Evolutionary conservation across 2,888 invertebrate species (phyloP).

Genomic region (Cheilosia impressa): DNA sequence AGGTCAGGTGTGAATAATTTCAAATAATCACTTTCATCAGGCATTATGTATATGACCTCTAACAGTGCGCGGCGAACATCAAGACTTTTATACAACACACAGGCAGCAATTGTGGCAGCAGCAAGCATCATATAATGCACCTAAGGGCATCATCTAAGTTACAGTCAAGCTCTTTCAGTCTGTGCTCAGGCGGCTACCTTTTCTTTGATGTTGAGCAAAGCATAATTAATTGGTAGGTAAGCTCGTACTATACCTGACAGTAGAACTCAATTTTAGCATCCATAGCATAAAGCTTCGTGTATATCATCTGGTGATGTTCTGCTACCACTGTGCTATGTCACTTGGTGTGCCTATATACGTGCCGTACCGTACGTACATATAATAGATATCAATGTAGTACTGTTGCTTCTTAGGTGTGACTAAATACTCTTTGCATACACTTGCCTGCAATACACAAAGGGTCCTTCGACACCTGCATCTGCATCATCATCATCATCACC

Average conservation of each 20-base stretch:
- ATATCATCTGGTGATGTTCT: conserved; percentile 41
- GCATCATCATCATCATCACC: neutral
- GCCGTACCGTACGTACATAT: neutral
- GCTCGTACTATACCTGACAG: conserved; percentile 63
- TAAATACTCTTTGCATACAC: conserved; percentile 73
- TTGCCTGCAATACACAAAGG: conserved; percentile 65
- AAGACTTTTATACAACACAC: conserved; percentile 35
- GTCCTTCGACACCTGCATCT: conserved; percentile 73
- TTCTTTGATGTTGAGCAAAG: conserved; percentile 74
- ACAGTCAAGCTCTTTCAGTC: conserved; percentile 71
- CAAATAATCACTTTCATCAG: conserved; percentile 75
- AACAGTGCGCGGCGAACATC: conserved; percentile 69
- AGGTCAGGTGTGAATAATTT: conserved; percentile 76
- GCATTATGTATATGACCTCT: conserved; percentile 70
- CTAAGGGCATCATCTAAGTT: conserved; percentile 67
- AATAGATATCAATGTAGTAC: conserved; percentile 38
- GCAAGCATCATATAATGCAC: conserved; percentile 54
- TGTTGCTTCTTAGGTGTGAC: conserved; percentile 75
- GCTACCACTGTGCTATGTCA: conserved; percentile 12
- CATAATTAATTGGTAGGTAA: conserved; percentile 76
- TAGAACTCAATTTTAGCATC: conserved; percentile 64
- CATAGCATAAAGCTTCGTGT: conserved; percentile 23
- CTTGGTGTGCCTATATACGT: conserved; percentile 1
- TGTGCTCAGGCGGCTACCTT: conserved; percentile 65
- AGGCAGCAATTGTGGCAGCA: conserved; percentile 57